Percentiles rank a stretch among this genome's conserved stretches.
Evolutionary conservation across 2,888 invertebrate genomes (phyloP).

Genomic region (Silvanus unidentatus): DNA sequence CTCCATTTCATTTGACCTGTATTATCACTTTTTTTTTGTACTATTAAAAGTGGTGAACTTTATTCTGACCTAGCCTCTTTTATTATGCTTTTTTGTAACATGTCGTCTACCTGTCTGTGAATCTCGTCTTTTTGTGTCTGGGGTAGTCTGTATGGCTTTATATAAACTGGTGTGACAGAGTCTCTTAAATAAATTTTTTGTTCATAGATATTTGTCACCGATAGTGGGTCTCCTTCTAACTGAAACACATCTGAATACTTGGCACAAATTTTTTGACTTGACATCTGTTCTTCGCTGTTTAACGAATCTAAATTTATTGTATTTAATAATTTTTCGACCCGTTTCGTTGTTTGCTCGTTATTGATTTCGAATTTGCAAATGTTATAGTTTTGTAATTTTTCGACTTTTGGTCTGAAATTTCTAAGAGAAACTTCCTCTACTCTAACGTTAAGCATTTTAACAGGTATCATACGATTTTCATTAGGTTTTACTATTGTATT

Average conservation of each 20-base stretch:
- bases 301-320: constrained; percentile 14
- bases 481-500: constrained; percentile 11
- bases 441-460: constrained; percentile 13
- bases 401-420: constrained; percentile 15
- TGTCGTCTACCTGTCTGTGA: constrained; percentile 19
- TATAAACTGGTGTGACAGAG: constrained; percentile 16
- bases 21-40: constrained; percentile 18
- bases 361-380: constrained; percentile 9
- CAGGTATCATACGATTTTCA: constrained; percentile 12
- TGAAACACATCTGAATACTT: constrained; percentile 20
- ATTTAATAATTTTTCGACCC: constrained; percentile 14
- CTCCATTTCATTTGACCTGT: constrained; percentile 17
- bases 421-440: constrained; percentile 13
- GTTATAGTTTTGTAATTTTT: constrained; percentile 7
- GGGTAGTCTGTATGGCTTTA: constrained; percentile 23
- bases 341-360: constrained; percentile 6
- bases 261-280: constrained; percentile 15
- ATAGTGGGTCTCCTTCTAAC: constrained; percentile 18
- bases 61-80: constrained; percentile 20
- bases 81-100: constrained; percentile 22
- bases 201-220: constrained; percentile 22
- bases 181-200: constrained; percentile 19
- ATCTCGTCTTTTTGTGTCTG: constrained; percentile 23
- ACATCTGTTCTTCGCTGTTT: constrained; percentile 14
- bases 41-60: constrained; percentile 20